Conservation (phyloP, 2,888 invertebrate species). For the Habrosyne pyritoides region DNA sequence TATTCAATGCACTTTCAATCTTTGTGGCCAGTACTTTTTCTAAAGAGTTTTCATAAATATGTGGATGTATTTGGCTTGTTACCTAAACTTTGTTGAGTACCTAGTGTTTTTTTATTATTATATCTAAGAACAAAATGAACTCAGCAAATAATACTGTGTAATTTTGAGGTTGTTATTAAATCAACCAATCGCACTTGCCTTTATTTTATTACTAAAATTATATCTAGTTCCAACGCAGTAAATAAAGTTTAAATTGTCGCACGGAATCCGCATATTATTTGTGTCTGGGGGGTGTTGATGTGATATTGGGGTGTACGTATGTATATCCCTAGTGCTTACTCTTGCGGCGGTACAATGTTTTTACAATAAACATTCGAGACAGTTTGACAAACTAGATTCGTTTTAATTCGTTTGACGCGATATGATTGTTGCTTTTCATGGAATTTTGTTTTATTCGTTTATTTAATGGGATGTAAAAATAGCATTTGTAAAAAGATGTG, state of each 20-base stretch:
- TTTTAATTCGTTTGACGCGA: conserved; percentile 12
- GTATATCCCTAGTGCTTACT: neutral
- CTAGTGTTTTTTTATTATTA: too few species aligned
- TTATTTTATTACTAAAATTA: too few species aligned
- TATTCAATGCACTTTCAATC: too few species aligned
- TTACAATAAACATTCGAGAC: conserved; percentile 29
- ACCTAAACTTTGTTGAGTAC: too few species aligned
- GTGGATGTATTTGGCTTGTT: too few species aligned
- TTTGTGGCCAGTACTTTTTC: too few species aligned
- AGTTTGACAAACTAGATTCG: conserved; percentile 22
- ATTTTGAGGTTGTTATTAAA: too few species aligned
- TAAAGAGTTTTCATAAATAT: too few species aligned
- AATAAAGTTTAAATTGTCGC: neutral
- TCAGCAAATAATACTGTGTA: too few species aligned
- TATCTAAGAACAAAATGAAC: too few species aligned
- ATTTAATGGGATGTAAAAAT: neutral
- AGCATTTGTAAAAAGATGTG: neutral
- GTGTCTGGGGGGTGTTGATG: neutral
- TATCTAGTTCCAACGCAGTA: neutral
- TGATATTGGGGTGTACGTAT: neutral
- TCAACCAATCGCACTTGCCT: too few species aligned
- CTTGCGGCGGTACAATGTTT: conserved; percentile 31
- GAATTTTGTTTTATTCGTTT: neutral
- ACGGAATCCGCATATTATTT: neutral
- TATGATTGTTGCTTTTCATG: neutral